phyloP scores from a whole-genome alignment of 2,888 invertebrate species.

The Heliconius hortense region DNA sequence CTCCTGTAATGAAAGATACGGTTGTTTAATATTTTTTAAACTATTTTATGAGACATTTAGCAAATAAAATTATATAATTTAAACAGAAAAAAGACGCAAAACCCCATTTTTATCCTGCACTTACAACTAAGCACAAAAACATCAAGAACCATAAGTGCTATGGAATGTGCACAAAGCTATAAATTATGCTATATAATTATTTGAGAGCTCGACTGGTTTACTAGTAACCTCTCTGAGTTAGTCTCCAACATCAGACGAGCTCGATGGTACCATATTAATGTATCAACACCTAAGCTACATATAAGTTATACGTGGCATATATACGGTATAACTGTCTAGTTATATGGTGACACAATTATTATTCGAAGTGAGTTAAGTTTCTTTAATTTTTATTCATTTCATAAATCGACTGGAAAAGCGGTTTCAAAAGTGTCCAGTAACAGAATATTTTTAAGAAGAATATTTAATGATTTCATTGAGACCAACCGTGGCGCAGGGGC shows the following conservation, averaged over 20 bases:
- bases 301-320: too few species aligned
- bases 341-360: too few species aligned
- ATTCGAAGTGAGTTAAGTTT: too few species aligned
- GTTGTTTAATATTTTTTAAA: background rate
- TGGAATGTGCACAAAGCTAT: background rate
- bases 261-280: too few species aligned
- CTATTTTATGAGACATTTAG: background rate
- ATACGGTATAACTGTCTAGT: too few species aligned
- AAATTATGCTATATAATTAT: background rate
- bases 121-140: background rate
- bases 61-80: background rate
- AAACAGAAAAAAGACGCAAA: background rate
- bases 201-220: background rate
- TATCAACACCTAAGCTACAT: background rate
- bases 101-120: too few species aligned
- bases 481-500: too few species aligned
- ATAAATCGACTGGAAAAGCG: too few species aligned
- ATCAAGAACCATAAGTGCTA: background rate
- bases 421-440: background rate
- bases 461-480: too few species aligned
- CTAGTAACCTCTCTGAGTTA: background rate
- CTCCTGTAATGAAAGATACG: slow-evolving; percentile 80
- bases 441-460: background rate
- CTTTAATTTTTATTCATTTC: too few species aligned
- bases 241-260: too few species aligned